A percentile compares a stretch with the other conserved stretches of the same genome.
phyloP scores from a whole-genome alignment of 2,113 vertebrate species.

The Engraulis encrasicolus region DNA sequence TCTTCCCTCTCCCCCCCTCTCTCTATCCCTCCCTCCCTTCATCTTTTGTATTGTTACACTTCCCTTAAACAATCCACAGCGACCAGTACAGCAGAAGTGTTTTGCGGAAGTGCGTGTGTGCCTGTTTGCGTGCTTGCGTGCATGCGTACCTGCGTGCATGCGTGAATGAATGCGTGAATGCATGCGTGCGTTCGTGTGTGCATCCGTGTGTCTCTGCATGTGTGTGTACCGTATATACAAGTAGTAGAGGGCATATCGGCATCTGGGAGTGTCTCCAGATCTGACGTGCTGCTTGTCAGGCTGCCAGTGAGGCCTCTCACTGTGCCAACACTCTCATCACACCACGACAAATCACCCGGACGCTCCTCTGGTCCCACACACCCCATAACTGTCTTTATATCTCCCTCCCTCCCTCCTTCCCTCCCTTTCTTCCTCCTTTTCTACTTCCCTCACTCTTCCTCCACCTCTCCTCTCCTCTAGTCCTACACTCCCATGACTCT shows the following conservation, averaged over 20 bases:
- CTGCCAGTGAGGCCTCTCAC: background rate
- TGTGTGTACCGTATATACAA: background rate
- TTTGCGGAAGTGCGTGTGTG: background rate
- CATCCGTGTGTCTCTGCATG: too few relatives aligned
- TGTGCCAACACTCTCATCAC: background rate
- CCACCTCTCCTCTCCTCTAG: too few relatives aligned
- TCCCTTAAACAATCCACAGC: background rate
- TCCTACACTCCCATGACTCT: too few relatives aligned
- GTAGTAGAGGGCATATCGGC: background rate
- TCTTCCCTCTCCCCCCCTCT: background rate
- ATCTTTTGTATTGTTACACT: background rate
- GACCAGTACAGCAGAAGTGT: background rate
- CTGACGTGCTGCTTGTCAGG: background rate
- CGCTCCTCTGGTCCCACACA: background rate
- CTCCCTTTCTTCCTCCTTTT: background rate
- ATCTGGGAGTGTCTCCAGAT: slow-evolving; percentile 6
- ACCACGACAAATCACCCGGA: background rate
- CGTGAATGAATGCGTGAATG: too few relatives aligned
- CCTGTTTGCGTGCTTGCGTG: too few relatives aligned
- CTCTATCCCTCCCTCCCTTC: background rate
- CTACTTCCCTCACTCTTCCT: background rate
- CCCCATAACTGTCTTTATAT: background rate
- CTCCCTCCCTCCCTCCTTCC: background rate
- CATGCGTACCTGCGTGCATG: background rate
- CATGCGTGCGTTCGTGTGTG: too few relatives aligned